A percentile compares a stretch with the other conserved stretches of the same genome.
These are phyloP conservation scores for Catharus ustulatus DNA, from an alignment of 2,797 vertebrate species.

Conservation along the genomic window DNA sequence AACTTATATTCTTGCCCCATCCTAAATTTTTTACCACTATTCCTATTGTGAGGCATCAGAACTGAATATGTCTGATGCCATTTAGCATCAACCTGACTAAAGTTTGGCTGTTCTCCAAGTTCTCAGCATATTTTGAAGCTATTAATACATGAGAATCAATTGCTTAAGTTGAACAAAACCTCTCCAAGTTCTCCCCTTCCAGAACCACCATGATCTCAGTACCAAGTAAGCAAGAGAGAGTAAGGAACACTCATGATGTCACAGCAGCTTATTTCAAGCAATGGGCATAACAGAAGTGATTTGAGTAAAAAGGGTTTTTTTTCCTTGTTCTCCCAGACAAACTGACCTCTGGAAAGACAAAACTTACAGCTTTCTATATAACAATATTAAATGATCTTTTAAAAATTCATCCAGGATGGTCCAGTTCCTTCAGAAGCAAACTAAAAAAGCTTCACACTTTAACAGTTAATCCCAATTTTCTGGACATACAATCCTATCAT, in stretches of 20 bases:
- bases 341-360: neutral
- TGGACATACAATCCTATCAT: neutral
- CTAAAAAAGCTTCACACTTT: neutral
- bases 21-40: neutral
- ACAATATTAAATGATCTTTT: neutral
- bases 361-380: neutral
- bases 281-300: neutral
- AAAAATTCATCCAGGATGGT: neutral
- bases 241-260: neutral
- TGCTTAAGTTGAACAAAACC: neutral
- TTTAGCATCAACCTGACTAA: neutral
- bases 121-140: neutral
- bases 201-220: neutral
- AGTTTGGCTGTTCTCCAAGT: neutral
- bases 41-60: neutral
- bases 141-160: neutral
- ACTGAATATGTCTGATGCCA: neutral
- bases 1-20: neutral
- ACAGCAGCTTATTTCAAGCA: neutral
- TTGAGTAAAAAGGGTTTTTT: neutral
- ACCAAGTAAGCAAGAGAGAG: neutral
- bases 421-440: neutral
- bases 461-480: neutral
- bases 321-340: neutral
- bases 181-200: neutral